phyloP scores from a whole-genome alignment of 2,888 invertebrate genomes.

The Tillus elongatus region DNA sequence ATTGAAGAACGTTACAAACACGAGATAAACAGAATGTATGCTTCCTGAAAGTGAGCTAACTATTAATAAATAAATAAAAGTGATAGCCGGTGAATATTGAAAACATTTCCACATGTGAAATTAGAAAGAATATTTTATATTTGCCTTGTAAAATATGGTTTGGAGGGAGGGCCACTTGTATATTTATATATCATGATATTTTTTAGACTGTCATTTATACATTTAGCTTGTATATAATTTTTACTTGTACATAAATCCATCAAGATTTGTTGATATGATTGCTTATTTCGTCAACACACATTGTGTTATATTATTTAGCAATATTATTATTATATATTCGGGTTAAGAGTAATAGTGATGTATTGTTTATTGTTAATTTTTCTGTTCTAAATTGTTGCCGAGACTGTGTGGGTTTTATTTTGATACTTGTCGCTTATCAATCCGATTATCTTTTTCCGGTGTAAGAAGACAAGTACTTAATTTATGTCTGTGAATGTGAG shows the following conservation, averaged over 20 bases:
- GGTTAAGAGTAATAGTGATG: too few relatives aligned
- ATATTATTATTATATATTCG: too few relatives aligned
- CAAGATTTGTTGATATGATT: too few relatives aligned
- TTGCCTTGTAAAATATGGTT: background rate
- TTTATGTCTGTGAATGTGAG: too few relatives aligned
- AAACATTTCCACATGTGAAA: background rate
- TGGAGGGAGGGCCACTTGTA: conserved; percentile 4
- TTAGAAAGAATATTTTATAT: too few relatives aligned
- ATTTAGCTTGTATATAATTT: conserved; percentile 9
- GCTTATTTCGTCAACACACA: conserved; percentile 1
- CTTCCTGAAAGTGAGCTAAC: conserved; percentile 58
- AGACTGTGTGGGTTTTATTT: too few relatives aligned
- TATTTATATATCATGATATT: conserved; percentile 9
- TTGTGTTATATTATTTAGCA: conserved; percentile 2
- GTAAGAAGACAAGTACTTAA: too few relatives aligned
- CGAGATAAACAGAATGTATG: conserved; percentile 90
- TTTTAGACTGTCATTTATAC: conserved; percentile 9
- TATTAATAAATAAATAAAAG: conserved; percentile 14
- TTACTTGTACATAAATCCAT: conserved; percentile 7
- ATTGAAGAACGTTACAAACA: conserved; percentile 89
- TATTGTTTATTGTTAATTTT: too few relatives aligned
- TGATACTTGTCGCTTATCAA: too few relatives aligned
- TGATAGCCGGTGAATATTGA: background rate
- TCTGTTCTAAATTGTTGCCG: too few relatives aligned
- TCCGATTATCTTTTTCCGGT: too few relatives aligned